A percentile compares a stretch with the other conserved stretches of the same genome.
phyloP scores from a whole-genome alignment of 2,888 invertebrate genomes.

The Eulithis prunata region DNA sequence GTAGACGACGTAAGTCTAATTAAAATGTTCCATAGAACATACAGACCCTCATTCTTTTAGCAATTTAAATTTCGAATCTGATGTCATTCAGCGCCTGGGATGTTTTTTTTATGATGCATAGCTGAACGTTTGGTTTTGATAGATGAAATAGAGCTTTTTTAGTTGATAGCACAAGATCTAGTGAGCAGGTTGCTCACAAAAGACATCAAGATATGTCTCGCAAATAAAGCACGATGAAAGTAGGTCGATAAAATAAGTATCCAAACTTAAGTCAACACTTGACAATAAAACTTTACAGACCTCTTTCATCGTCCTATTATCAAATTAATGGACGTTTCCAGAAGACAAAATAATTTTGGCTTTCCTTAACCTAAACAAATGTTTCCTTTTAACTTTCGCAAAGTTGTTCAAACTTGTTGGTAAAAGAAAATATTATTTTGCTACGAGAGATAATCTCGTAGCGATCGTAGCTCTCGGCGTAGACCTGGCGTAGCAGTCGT shows the following conservation, averaged over 20 bases:
- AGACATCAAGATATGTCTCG: too few relatives aligned
- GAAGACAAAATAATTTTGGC: constrained; percentile 48
- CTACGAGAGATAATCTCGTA: constrained; percentile 3
- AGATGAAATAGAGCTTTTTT: too few relatives aligned
- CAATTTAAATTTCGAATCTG: too few relatives aligned
- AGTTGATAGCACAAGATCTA: too few relatives aligned
- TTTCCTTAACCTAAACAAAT: constrained; percentile 37
- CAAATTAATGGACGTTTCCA: constrained; percentile 45
- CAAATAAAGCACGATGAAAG: too few relatives aligned
- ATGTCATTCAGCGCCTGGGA: too few relatives aligned
- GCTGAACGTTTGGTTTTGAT: too few relatives aligned
- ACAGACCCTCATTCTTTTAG: too few relatives aligned
- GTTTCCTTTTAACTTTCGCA: constrained; percentile 35
- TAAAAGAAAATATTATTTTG: constrained; percentile 41
- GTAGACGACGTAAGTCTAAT: neutral
- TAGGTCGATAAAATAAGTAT: too few relatives aligned
- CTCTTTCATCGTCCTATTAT: constrained; percentile 26
- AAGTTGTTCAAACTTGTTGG: constrained; percentile 38
- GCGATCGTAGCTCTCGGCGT: constrained; percentile 6
- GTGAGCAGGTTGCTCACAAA: too few relatives aligned
- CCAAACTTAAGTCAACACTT: neutral
- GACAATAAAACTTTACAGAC: constrained; percentile 33
- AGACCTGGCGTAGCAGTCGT: constrained; percentile 2
- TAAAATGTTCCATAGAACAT: neutral
- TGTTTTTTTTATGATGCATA: too few relatives aligned